Base-by-base conservation (phyloP, 1,140 invertebrate genomes). In the Hirudo medicinalis region DNA sequence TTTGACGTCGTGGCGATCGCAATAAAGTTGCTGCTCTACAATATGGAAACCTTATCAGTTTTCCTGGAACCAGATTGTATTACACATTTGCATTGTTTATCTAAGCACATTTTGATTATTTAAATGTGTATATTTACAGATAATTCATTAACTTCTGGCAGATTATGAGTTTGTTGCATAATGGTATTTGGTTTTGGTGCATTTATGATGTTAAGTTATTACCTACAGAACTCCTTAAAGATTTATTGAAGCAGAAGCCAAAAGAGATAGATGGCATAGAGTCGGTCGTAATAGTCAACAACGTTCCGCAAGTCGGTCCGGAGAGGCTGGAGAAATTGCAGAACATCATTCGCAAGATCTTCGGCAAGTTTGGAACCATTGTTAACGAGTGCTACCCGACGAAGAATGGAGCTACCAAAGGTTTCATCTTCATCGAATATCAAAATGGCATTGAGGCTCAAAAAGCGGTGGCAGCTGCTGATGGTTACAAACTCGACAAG, bases 401-500 rank as follows among this genome's bases (percentile, higher is more conserved):
- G 27, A 89, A 89, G 73, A 87, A 90, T 73, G 90, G 89, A 19
- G 85, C 86, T 60, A 97, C 92, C 0, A 95, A 94, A 84, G 94
- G 94, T 88, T 97, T 93, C 79, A 89, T 93, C 76, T 98, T 97
- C 79, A 84, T 97, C 78, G 94, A 97, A 80, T 97, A 91, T 78
- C 87, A 86, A 70, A 89, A 89, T 78, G 87, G 90, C 15, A 80
- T 85, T 27, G 87, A 89, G 80, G 94, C 94, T 20, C 83, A 88
- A 69, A 89, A 93, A 79, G 94, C 94, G 15, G 89, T 94, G 0
- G 90, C 90, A 78, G 83, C 87, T 40, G 87, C 89, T 27, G 93
- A 99, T 83, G 92, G 94, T 76, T 90, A 94, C 82, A 94, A 94
- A 80, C 86, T 99, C 76, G 96, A 99, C 82, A 98, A 97, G 79